Base-by-base conservation (phyloP, 2,888 invertebrate species). In the Drosophila leonis region DNA sequence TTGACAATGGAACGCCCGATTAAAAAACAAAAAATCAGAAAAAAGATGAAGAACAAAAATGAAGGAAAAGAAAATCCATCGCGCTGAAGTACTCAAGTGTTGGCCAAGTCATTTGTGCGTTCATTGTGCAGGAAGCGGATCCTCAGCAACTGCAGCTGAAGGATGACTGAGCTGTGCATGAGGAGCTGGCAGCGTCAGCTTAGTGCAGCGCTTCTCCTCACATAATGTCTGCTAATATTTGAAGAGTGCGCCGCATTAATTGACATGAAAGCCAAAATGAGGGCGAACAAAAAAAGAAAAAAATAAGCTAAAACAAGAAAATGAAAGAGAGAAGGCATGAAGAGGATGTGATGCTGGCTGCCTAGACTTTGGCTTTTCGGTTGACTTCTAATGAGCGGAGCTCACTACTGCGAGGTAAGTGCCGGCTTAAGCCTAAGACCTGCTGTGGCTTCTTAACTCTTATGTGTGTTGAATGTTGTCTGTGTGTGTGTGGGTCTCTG, bases 231-330 rank as follows among this genome's bases (percentile, higher is more conserved):
- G 84, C 84, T 90, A 84, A 84, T 84, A 90, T 84, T 84, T 84
- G 84, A 90, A 87, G 90, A 84, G 83, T 82, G 71, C 72, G 74
- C 80, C 86, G 88, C 90, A 88, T 88, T 90, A 88, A 90, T 90
- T 90, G 84, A 90, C 88, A 85, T 78, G 70, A 83, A 72, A 76
- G 57, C 37, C 39, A 57, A 33, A 66, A 44, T 44, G 56, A 56
- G 56, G 56, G 33, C 56, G 42, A 55, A 54, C 64, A 44, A 54
- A 29, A 49, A 54, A 20, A 35, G 6, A 20, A 42, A 15, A 41
- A 18, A 41, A 41, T 0, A 10, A 41, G 9, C n/a, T n/a, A 18
- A 9, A 41, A 10, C 4, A 44, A 44, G 44, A 13, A 44, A 35
- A 15, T 15, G n/a, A 7, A 24, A n/a, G 27, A 29, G 54, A 7